Base-by-base conservation (phyloP, 1,140 invertebrate species). In the Agrilus planipennis region DNA sequence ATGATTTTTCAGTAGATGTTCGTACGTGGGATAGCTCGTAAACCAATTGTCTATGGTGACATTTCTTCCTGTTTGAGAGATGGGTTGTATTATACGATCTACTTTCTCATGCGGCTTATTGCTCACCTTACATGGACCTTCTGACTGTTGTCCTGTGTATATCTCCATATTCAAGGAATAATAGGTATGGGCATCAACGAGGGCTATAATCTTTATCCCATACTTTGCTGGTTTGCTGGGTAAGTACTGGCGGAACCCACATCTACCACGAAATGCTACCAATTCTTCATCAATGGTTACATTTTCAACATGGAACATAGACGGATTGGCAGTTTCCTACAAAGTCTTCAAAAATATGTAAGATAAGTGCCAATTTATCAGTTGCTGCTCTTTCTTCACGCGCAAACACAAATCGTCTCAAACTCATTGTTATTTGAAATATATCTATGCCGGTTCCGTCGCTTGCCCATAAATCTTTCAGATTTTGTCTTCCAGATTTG, bases 161-260 rank as follows among this genome's bases (percentile, higher is more conserved):
- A 39, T 17, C 30, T 39, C 23, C 14, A 29, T 7, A 15, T 32
- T 20, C 4, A 20, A 9, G 11, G 28, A 18, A 15, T 39, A 39
- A 28, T 30, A 39, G 7, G 20, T 39, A 10, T 20, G 9, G 16
- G 27, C 15, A 30, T 39, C 36, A 14, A 38, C 36, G 7, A 38
- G 25, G 14, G 17, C 20, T 25, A 27, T 25, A 11, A 38, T 22
- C 17, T 38, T 38, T 27, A 38, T 9, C 4, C 36, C 36, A 25
- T 38, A 38, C 14, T 47, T 47, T n/a, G 42, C 45, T n/a, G 53
- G 47, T 34, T 54, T 54, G 10, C 35, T 27, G 5, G 49, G 60
- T 11, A 71, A 61, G 40, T 63, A 68, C 39, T 62, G 54, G 25
- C 51, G 34, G 38, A 67, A 66, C 14, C 22, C 15, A 49, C 62